phyloP scores from a whole-genome alignment of 2,113 vertebrate species.

The Nicator chloris region DNA sequence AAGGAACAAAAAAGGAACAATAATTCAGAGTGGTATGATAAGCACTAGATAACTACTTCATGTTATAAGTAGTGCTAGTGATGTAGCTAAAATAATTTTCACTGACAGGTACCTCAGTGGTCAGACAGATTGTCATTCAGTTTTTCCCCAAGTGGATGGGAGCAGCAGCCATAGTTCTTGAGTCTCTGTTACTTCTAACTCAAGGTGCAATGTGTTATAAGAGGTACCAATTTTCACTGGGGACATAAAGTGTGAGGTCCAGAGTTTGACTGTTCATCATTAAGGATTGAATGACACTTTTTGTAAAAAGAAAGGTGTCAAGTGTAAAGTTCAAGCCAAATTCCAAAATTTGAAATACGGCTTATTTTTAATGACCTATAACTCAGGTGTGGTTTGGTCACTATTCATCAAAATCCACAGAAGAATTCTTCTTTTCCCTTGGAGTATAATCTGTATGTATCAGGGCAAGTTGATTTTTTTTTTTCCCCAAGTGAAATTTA shows the following conservation, averaged over 20 bases:
- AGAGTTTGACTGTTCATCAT: background rate
- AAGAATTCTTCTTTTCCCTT: background rate
- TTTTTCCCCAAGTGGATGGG: background rate
- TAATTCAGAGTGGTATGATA: background rate
- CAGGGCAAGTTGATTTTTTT: background rate
- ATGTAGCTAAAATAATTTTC: background rate
- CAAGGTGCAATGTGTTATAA: background rate
- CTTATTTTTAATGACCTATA: slow-evolving; percentile 6
- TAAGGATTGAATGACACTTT: background rate
- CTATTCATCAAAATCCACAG: slow-evolving; percentile 4
- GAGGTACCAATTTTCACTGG: background rate
- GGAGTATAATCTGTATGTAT: background rate
- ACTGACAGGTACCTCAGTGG: background rate
- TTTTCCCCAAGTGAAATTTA: background rate
- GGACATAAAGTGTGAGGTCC: background rate
- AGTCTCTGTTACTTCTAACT: background rate
- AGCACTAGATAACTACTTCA: background rate
- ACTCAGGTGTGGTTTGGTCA: slow-evolving; percentile 1
- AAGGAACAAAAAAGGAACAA: background rate
- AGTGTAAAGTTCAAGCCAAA: background rate
- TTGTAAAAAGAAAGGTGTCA: slow-evolving; percentile 25
- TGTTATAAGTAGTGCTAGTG: background rate
- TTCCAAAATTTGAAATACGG: slow-evolving; percentile 25
- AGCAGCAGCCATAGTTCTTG: background rate
- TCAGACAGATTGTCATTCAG: background rate